Conservation (phyloP, 64 coral and sea anemone genomes). For the Hydrozoanthus tunicans region DNA sequence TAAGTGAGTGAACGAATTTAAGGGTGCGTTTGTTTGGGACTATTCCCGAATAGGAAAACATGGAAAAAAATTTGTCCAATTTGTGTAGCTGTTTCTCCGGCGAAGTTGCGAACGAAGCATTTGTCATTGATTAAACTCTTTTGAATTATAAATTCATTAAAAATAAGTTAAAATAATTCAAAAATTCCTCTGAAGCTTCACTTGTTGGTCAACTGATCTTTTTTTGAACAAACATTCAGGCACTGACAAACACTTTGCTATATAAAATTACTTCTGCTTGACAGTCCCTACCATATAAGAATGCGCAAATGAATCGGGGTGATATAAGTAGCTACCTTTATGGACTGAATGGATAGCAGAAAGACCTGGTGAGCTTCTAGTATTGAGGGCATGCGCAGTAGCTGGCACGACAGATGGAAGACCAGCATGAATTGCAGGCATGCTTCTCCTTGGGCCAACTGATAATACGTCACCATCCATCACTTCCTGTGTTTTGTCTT, state of each 20-base stretch:
- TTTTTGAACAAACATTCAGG: background rate
- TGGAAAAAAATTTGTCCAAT: too few species aligned
- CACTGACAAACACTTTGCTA: background rate
- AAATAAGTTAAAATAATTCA: too few species aligned
- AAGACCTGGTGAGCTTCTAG: constrained; percentile 16
- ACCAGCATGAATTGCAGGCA: constrained; percentile 54
- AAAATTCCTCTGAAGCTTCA: too few species aligned
- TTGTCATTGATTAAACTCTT: too few species aligned
- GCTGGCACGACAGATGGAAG: constrained; percentile 44
- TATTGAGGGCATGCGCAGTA: constrained; percentile 44
- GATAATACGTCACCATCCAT: constrained; percentile 1
- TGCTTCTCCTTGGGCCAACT: background rate
- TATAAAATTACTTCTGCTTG: background rate
- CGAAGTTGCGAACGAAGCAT: too few species aligned
- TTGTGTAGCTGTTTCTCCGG: too few species aligned
- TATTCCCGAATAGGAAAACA: too few species aligned
- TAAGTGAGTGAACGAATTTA: background rate
- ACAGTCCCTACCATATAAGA: background rate
- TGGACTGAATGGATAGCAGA: background rate
- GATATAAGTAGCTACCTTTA: constrained; percentile 16
- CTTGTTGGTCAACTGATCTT: background rate
- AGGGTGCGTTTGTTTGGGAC: too few species aligned
- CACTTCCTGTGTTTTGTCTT: constrained; percentile 36
- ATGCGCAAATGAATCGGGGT: background rate
- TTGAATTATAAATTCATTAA: too few species aligned